Percentiles rank a stretch among this genome's conserved stretches.
These are phyloP conservation scores for Telmatherina bonti DNA, from an alignment of 2,797 vertebrate genomes.

Conservation along the genomic window DNA sequence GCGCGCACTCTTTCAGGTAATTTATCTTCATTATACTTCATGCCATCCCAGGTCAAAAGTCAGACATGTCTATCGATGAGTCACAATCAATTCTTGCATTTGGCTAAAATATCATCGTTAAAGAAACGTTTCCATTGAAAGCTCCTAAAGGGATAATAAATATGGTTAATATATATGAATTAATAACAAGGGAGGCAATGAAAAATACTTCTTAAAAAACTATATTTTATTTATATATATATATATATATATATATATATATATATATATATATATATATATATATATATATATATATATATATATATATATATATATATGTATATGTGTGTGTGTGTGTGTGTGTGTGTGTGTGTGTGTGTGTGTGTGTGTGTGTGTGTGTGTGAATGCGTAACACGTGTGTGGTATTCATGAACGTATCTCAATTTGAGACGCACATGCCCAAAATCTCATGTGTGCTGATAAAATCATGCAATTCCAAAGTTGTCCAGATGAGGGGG, in stretches of 20 bases:
- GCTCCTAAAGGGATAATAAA: neutral
- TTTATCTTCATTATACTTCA: neutral
- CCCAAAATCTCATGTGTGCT: neutral
- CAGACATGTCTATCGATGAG: neutral
- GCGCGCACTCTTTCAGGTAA: neutral
- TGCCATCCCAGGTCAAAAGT: neutral
- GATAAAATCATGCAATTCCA: conserved; percentile 66
- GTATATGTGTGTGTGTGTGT: no score
- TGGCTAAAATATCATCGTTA: neutral
- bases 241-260: no score
- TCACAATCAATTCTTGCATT: neutral
- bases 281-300: no score
- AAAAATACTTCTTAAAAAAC: no score
- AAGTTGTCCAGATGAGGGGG: conserved; percentile 80
- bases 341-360: no score
- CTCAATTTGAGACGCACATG: neutral
- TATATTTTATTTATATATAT: no score
- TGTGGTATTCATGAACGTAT: neutral
- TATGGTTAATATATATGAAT: neutral
- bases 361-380: no score
- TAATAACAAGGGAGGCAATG: neutral
- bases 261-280: no score
- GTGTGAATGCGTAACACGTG: no score
- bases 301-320: neutral
- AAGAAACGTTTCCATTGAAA: neutral